Base-by-base conservation (phyloP, 2,113 vertebrate genomes). In the Athene noctua region DNA sequence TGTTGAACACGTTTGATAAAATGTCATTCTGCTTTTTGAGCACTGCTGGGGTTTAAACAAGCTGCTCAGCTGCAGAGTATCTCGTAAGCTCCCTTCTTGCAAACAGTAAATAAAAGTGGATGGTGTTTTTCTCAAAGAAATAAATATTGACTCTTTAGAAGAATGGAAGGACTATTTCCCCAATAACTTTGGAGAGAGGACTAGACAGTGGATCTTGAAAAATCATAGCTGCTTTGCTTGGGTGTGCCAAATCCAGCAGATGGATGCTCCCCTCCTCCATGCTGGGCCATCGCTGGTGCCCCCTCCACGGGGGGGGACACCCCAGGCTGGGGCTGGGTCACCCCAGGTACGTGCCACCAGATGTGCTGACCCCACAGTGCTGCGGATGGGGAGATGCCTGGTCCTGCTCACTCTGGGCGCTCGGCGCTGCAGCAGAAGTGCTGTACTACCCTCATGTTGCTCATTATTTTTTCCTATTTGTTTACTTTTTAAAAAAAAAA, bases 361-460 rank as follows among this genome's bases (percentile, higher is more conserved):
- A 44, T 23, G 58, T 23, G 21, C 4, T 1, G 8, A 19, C 7
- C 82, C 62, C 0, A 2, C 6, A 1, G 14, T 1, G 65, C 72
- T 25, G 82, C 29, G 0, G 44, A 6, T 3, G 55, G 6, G 57
- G 10, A 72, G 57, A 1, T 12, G 38, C 51, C 71, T 3, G 65
- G 79, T 57, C 21, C 47, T 15, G 40, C 63, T 75, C 6, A 0
- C 26, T 36, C 23, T 1, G 1, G 55, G 23, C 4, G 1, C 59
- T 63, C 3, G 0, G 49, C 49, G 42, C 46, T 38, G 52, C 51
- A 12, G 1, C 87, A 8, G 79, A 10, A 38, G 3, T 20, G 67
- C 81, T 79, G 62, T 13, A 6, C 40, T 11, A 34, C 3, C 0
- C 29, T 62, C 18, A 0, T 2, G 1, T 63, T 47, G 13, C 74